Evolutionary conservation across 2,888 invertebrate genomes (phyloP).

Genomic region (Furcula furcula): DNA sequence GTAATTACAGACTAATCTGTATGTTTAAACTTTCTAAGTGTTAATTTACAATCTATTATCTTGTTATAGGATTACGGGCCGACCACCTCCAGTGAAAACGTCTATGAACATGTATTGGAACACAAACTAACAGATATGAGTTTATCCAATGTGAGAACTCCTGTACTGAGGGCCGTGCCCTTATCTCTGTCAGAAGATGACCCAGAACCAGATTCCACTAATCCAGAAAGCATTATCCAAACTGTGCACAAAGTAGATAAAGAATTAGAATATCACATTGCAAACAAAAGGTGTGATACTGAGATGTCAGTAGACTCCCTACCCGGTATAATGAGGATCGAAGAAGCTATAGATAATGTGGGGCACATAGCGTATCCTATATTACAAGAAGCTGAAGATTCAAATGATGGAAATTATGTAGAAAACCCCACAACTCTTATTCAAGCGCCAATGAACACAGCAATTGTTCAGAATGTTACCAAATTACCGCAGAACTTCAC

Average conservation of each 20-base stretch:
- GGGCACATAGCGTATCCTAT: slow-evolving; percentile 67
- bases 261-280: slow-evolving; percentile 69
- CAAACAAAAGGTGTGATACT: slow-evolving; percentile 60
- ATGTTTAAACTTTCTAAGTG: slow-evolving; percentile 2
- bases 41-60: slow-evolving; percentile 16
- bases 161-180: slow-evolving; percentile 68
- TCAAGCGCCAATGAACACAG: slow-evolving; percentile 66
- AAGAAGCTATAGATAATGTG: slow-evolving; percentile 66
- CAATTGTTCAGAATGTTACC: slow-evolving; percentile 73
- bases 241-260: slow-evolving; percentile 62
- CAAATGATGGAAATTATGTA: slow-evolving; percentile 63
- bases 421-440: slow-evolving; percentile 68
- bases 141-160: slow-evolving; percentile 70
- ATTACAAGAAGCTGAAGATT: slow-evolving; percentile 67
- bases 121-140: slow-evolving; percentile 76
- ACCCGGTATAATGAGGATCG: slow-evolving; percentile 68
- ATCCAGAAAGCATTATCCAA: slow-evolving; percentile 71
- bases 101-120: slow-evolving; percentile 71
- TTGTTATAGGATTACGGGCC: slow-evolving; percentile 80
- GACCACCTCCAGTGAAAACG: slow-evolving; percentile 79
- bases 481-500: slow-evolving; percentile 75
- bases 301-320: slow-evolving; percentile 70
- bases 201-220: slow-evolving; percentile 75
- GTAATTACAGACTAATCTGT: slow-evolving; percentile 7
- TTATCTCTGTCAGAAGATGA: slow-evolving; percentile 60